A percentile compares a stretch with the other conserved stretches of the same genome.
phyloP scores from a whole-genome alignment of 2,113 vertebrate genomes.

The Ploceus nigricollis region DNA sequence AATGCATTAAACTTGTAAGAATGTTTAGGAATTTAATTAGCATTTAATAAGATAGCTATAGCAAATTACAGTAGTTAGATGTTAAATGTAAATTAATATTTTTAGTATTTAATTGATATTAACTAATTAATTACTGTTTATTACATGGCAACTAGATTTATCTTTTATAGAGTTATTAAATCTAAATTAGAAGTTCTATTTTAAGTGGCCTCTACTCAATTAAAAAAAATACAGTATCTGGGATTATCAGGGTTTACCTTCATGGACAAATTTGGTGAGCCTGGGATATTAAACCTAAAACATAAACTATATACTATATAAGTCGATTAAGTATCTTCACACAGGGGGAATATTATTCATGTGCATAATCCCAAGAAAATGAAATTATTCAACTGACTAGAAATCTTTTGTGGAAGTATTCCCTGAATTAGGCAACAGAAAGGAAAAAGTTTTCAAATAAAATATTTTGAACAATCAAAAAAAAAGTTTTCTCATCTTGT shows the following conservation, averaged over 20 bases:
- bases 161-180: constrained; percentile 79
- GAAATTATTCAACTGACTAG: background rate
- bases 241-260: constrained; percentile 59
- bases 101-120: constrained; percentile 84
- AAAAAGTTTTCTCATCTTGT: background rate
- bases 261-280: background rate
- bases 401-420: background rate
- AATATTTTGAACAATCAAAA: background rate
- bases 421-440: background rate
- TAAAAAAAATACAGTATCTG: constrained; percentile 67
- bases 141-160: constrained; percentile 78
- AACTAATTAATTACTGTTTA: constrained; percentile 84
- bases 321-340: background rate
- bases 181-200: constrained; percentile 77
- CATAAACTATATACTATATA: background rate
- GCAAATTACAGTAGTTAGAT: constrained; percentile 78
- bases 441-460: background rate
- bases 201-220: constrained; percentile 69
- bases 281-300: constrained; percentile 6
- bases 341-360: background rate
- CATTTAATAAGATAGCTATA: constrained; percentile 84
- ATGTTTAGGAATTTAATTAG: constrained; percentile 86
- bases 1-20: constrained; percentile 83
- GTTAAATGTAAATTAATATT: constrained; percentile 83
- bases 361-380: background rate